These are phyloP conservation scores for Xenops minutus DNA, from an alignment of 2,797 vertebrate genomes.

Conservation along the genomic window DNA sequence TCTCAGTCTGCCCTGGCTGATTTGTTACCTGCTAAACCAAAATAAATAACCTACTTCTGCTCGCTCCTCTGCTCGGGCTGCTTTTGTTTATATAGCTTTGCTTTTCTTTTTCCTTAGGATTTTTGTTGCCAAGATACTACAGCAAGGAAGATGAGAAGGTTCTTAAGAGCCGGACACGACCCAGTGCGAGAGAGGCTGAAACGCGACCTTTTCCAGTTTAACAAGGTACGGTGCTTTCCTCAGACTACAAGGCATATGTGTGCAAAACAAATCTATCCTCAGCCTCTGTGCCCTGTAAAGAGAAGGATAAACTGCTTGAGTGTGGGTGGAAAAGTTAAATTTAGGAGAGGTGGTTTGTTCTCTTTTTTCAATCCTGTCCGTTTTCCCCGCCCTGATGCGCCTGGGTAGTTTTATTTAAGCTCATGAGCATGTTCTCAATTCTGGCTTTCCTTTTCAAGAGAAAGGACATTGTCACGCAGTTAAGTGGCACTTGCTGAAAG, in stretches of 20 bases:
- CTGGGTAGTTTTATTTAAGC: neutral
- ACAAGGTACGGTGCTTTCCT: constrained; percentile 80
- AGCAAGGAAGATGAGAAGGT: constrained; percentile 89
- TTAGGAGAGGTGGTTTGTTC: neutral
- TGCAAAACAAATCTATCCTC: neutral
- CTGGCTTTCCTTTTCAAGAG: neutral
- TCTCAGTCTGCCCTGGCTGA: neutral
- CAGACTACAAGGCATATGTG: neutral
- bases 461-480: neutral
- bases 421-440: neutral
- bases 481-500: neutral
- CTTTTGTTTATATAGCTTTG: neutral
- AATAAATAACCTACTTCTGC: constrained; percentile 38
- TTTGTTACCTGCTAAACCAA: constrained; percentile 15
- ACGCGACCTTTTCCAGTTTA: constrained; percentile 94
- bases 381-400: neutral
- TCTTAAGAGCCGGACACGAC: constrained; percentile 91
- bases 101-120: neutral
- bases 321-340: constrained; percentile 27
- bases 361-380: neutral
- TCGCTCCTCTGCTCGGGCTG: neutral
- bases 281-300: neutral
- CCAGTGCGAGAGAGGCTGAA: constrained; percentile 90
- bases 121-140: constrained; percentile 54
- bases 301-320: neutral